These are phyloP conservation scores for Troides oblongomaculatus DNA, from an alignment of 2,888 invertebrate genomes.

Conservation along the genomic window DNA sequence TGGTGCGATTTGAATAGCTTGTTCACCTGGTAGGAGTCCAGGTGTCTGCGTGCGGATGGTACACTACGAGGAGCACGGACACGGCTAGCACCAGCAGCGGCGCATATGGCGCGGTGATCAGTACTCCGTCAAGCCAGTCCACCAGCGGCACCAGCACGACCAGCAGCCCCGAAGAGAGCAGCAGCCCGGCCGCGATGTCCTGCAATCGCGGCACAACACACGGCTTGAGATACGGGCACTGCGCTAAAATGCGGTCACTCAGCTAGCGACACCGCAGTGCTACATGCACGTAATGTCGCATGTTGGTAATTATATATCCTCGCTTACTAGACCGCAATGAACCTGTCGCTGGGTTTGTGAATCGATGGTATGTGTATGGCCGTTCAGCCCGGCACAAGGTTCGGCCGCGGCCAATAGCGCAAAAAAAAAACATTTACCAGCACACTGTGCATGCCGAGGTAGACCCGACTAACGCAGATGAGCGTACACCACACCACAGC, in stretches of 20 bases:
- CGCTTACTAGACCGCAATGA: too few relatives aligned
- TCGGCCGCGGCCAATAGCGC: too few relatives aligned
- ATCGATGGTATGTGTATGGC: too few relatives aligned
- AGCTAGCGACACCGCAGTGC: too few relatives aligned
- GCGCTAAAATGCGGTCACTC: too few relatives aligned
- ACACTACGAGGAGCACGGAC: slow-evolving; percentile 85
- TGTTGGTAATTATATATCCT: too few relatives aligned
- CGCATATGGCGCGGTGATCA: slow-evolving; percentile 83
- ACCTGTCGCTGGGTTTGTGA: too few relatives aligned
- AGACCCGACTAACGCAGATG: slow-evolving; percentile 91
- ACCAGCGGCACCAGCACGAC: slow-evolving; percentile 86
- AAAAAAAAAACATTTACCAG: slow-evolving; percentile 79
- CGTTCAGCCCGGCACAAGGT: too few relatives aligned
- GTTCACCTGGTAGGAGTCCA: slow-evolving; percentile 93
- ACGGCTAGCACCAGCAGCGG: slow-evolving; percentile 82
- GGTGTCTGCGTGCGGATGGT: slow-evolving; percentile 89
- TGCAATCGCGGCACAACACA: slow-evolving; percentile 59
- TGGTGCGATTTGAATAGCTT: too few relatives aligned
- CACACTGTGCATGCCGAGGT: slow-evolving; percentile 96
- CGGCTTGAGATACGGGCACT: too few relatives aligned
- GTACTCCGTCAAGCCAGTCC: slow-evolving; percentile 85
- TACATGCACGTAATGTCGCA: too few relatives aligned
- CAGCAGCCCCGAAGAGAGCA: slow-evolving; percentile 84
- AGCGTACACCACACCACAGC: slow-evolving; percentile 86
- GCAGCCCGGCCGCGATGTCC: slow-evolving; percentile 91